Base-by-base conservation (phyloP, 2,888 invertebrate genomes). In the Masnerella sp. region DNA sequence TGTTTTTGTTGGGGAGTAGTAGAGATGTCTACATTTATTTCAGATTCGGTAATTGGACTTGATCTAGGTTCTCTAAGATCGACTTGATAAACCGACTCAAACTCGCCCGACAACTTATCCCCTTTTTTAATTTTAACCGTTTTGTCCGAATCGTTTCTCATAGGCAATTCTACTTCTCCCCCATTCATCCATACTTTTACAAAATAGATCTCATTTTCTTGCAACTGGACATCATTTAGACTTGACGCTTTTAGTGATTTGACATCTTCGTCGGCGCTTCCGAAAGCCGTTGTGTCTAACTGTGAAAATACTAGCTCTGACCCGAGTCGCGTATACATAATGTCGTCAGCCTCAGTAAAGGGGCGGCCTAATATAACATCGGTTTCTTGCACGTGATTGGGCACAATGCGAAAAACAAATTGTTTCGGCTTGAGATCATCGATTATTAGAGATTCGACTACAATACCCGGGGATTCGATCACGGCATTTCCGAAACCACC, bases 391-490 rank as follows among this genome's bases (percentile, higher is more conserved):
- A 7, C 45, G 2, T 14, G 1, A 12, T 45, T 28, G 28, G 45
- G 45, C 7, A 45, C 45, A 0, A 45, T 7, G 2, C 45, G 4
- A 25, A 45, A 28, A 0, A 2, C 22, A 1, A 62, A 2, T 5
- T 12, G 0, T 12, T 15, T 43, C 0, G 58, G 59, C 8, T 47
- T 34, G 7, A 68, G 20, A 7, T 51, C 22, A 0, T 51, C 51
- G 1, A 68, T 5, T n/a, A 3, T 11, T 1, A 67, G 2, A 8
- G 0, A 30, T 15, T 58, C 49, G 0, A 14, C 12, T 0, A 65
- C 5, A 5, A 30, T 59, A 7, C 65, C 59, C 7, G 30, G 52
- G 14, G 64, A 71, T 12, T 52, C 17, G 8, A 65, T 34, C 1
- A 11, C 1, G 2, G 14, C 8, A 4, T 14, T 22, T 2, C 70